These are phyloP conservation scores for Bhutanitis thaidina DNA, from an alignment of 2,888 invertebrate genomes.

Conservation along the genomic window DNA sequence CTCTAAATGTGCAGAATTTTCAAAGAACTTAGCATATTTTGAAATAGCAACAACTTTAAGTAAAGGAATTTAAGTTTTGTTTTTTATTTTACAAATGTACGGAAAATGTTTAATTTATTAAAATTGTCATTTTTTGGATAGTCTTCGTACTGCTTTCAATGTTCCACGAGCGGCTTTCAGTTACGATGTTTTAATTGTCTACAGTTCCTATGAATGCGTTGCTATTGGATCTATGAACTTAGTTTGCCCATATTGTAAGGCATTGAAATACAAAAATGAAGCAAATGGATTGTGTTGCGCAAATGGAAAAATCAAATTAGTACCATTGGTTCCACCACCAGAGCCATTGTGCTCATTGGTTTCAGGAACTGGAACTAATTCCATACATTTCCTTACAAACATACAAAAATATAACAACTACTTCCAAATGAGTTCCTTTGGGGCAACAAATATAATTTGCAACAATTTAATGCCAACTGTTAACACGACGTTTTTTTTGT, in stretches of 20 bases:
- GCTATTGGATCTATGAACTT: constrained; percentile 22
- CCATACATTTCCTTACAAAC: not conserved
- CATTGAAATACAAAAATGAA: constrained; percentile 36
- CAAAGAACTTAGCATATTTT: no score
- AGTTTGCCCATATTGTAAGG: constrained; percentile 14
- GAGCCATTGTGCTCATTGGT: constrained; percentile 26
- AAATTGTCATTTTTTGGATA: no score
- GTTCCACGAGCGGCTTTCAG: constrained; percentile 22
- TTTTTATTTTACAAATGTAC: no score
- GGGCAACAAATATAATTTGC: no score
- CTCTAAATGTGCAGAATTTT: no score
- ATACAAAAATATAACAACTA: not conserved
- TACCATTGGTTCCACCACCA: constrained; percentile 28
- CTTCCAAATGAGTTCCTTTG: no score
- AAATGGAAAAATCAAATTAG: constrained; percentile 33
- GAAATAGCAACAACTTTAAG: no score
- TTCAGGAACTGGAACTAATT: not conserved
- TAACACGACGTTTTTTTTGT: not conserved
- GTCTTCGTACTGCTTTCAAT: no score
- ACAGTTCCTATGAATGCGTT: constrained; percentile 32
- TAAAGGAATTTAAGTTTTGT: no score
- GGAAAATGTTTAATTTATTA: no score
- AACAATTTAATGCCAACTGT: no score
- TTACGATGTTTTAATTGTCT: constrained; percentile 36
- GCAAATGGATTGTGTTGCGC: constrained; percentile 35